Evolutionary conservation across 2,888 invertebrate species (phyloP).

Genomic region (Spatulosminthurus flaviceps): DNA sequence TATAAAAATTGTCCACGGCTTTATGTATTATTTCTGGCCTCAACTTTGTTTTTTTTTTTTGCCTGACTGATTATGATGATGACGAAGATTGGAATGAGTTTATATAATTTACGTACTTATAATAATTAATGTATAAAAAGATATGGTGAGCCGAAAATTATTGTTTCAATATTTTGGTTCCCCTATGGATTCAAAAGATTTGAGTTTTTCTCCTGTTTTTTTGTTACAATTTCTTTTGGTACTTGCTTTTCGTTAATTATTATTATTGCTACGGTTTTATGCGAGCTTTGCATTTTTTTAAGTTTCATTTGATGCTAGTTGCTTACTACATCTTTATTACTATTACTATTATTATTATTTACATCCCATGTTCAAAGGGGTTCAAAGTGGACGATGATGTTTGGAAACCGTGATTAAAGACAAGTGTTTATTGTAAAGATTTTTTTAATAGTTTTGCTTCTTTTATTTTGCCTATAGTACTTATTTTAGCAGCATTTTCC

Average conservation of each 20-base stretch:
- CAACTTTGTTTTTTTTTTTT: conserved; percentile 34
- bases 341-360: conserved; percentile 30
- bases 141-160: too few relatives aligned
- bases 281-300: conserved; percentile 42
- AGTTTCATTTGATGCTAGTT: conserved; percentile 24
- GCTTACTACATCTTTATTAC: too few relatives aligned
- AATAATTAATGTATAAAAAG: too few relatives aligned
- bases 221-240: conserved; percentile 19
- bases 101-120: background rate
- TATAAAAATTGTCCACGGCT: conserved; percentile 11
- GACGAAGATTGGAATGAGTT: conserved; percentile 34
- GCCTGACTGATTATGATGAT: conserved; percentile 47
- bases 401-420: conserved; percentile 30
- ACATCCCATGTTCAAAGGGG: conserved; percentile 28
- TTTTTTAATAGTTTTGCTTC: conserved; percentile 1
- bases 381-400: conserved; percentile 31
- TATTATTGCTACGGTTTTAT: too few relatives aligned
- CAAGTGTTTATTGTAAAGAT: background rate
- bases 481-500: background rate
- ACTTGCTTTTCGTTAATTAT: background rate
- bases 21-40: conserved; percentile 28
- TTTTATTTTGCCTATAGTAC: background rate
- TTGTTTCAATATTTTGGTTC: too few relatives aligned
- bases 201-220: background rate
- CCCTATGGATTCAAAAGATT: too few relatives aligned